Evolutionary conservation across 2,888 invertebrate genomes (phyloP).

Genomic region (Lepidocyrtinus sp.): DNA sequence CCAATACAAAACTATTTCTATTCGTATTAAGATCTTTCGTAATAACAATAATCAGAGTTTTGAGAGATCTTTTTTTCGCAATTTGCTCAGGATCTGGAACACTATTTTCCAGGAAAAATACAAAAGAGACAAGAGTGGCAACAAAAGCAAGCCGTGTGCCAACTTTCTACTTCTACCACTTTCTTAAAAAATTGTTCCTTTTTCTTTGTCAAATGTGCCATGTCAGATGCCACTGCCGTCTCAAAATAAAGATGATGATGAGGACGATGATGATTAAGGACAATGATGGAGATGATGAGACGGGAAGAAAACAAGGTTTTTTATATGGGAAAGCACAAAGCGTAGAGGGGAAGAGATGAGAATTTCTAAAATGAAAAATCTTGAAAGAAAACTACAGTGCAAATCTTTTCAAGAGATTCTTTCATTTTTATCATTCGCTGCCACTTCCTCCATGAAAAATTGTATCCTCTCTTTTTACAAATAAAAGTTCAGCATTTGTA

Average conservation of each 20-base stretch:
- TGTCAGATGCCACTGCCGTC: conserved; percentile 9
- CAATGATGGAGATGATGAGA: conserved; percentile 39
- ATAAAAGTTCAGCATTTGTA: neutral
- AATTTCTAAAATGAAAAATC: neutral
- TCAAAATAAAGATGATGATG: conserved; percentile 1
- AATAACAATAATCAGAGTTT: no score
- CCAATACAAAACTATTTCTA: no score
- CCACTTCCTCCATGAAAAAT: neutral
- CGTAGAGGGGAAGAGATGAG: neutral
- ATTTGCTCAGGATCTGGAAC: neutral
- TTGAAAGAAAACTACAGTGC: neutral
- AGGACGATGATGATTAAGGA: conserved; percentile 22
- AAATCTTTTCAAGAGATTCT: neutral
- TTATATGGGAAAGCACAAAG: neutral
- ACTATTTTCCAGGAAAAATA: neutral
- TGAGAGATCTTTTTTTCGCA: neutral
- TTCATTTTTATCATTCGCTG: neutral
- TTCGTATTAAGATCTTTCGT: no score
- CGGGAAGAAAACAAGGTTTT: conserved; percentile 43
- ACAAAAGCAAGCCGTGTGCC: neutral
- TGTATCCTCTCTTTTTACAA: neutral
- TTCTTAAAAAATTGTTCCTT: neutral
- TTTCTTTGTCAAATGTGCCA: neutral
- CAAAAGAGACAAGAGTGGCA: neutral
- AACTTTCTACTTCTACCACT: neutral